Evolutionary conservation across 2,888 invertebrate species (phyloP), one percentile per base, ranked within the genome.

Genomic region (Diabrotica balteata): DNA sequence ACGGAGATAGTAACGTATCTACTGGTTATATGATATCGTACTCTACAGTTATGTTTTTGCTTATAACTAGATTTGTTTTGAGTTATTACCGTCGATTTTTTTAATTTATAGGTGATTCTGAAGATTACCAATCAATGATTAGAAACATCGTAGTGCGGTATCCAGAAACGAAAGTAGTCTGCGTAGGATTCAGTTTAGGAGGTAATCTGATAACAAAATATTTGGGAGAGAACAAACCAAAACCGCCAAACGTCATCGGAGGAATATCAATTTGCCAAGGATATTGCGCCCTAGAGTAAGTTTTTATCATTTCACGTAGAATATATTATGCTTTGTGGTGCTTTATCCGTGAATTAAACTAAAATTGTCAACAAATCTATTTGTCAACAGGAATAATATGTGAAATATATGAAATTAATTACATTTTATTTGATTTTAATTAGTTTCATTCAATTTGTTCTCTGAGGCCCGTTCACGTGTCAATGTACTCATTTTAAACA

Each of bases 201-300:
- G 97, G 94, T 42, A 97, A 97, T 86, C 86, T 97, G 72, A 90
- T 97, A 53, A 91, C 95, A n/a, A 96, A 96, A 84, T 97, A 96
- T 82, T 87, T 97, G 82, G 96, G 96, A 49, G 95, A 96, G 84
- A 82, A 82, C 49, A 87, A 90, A 75, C 88, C 92, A 1, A 76
- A 85, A 11, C 91, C 90, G 79, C 67, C 71, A 3, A 75, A 75
- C 53, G 91, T 97, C 66, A 91, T 96, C 77, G 95, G 95, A 61
- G 97, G 92, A 44, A 91, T 97, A 77, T 96, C 96, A 46, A 92
- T 97, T 79, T 96, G 97, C 82, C 97, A 97, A 85, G 97, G 97
- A 78, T 97, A 97, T 83, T 93, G 95, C 83, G 95, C 95, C 53
- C 90, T 92, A 69, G 91, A 92, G 95, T 96, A 86, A 90, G 47